Evolutionary conservation across 2,888 invertebrate genomes (phyloP), one percentile per base, ranked within the genome.

Genomic region (Synergus gifuensis): DNA sequence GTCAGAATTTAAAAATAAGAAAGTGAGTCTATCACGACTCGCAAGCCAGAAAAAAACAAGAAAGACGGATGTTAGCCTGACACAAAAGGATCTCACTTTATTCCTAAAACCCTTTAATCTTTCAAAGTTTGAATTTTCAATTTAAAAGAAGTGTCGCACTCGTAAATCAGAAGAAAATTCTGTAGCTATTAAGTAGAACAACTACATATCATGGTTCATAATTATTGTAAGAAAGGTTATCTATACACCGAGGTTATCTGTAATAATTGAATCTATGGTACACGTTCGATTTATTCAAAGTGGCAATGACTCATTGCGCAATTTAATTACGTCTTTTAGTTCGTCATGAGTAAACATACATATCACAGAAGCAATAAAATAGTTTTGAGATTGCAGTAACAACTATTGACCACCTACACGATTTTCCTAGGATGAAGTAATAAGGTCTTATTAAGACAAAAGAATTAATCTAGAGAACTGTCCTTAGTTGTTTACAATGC

Each of bases 401-500:
- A 18, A 18, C 60, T 58, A 49, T 36, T 69, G 44, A 46, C 67
- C 22, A 46, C 16, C 49, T 49, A 46, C 49, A 36, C 46, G 8
- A 69, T 69, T 69, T 46, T 69, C 69, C 44, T 69, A 16, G 8
- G 36, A 69, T 69, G 28, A 28, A 28, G 16, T 22, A 28, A 14
- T 67, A 28, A 46, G 67, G 16, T 67, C 67, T 67, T 67, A 46
- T 67, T 67, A 44, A 46, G 22, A 67, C 42, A 67, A 44, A 44
- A 44, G 44, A 67, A 69, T 69, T 46, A 69, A 49, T 69, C 28
- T 36, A 28, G 28, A 12, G 22, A 12, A 69, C 28, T 69, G 49
- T 69, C 49, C 49, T 28, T 28, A 28, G n/a, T 58, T 62, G 28
- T 22, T 69, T 49, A 46, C 28, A 49, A 69, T 28, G 46, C 69